Conservation (phyloP, 2,888 invertebrate species). For the Lucinisca nassula region DNA sequence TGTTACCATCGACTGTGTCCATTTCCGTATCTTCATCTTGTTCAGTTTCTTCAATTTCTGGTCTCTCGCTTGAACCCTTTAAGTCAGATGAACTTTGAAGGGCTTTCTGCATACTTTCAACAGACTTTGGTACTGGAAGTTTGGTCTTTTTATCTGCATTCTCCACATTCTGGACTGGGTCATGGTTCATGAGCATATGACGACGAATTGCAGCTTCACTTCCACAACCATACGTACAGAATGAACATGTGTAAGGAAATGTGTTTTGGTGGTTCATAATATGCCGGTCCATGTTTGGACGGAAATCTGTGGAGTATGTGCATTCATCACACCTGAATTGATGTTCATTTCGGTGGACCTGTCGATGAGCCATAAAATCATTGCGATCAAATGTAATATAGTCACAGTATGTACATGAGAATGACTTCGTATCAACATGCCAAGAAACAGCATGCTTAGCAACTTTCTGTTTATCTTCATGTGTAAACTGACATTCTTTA, state of each 20-base stretch:
- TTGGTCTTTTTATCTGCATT: constrained; percentile 4
- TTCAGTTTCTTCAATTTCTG: neutral
- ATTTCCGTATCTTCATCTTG: neutral
- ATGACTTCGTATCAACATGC: constrained; percentile 94
- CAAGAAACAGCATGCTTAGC: constrained; percentile 92
- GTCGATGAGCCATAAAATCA: constrained; percentile 92
- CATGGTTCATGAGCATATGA: constrained; percentile 82
- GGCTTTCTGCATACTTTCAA: neutral
- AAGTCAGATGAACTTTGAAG: neutral
- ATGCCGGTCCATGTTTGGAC: constrained; percentile 97
- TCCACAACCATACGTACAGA: constrained; percentile 84
- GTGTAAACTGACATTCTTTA: constrained; percentile 92
- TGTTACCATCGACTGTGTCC: neutral
- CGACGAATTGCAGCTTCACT: constrained; percentile 83
- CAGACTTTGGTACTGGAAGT: neutral
- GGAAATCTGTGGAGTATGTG: constrained; percentile 96
- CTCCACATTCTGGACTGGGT: constrained; percentile 36
- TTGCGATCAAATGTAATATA: constrained; percentile 94
- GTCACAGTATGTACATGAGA: constrained; percentile 96
- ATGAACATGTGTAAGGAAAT: constrained; percentile 78
- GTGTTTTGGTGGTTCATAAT: constrained; percentile 89
- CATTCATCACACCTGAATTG: constrained; percentile 95
- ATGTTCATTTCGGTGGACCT: constrained; percentile 74
- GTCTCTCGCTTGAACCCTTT: too few relatives aligned
- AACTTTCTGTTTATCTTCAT: constrained; percentile 91